Conservation (phyloP, 1,140 invertebrate species). For the Bombus sylvicola region DNA sequence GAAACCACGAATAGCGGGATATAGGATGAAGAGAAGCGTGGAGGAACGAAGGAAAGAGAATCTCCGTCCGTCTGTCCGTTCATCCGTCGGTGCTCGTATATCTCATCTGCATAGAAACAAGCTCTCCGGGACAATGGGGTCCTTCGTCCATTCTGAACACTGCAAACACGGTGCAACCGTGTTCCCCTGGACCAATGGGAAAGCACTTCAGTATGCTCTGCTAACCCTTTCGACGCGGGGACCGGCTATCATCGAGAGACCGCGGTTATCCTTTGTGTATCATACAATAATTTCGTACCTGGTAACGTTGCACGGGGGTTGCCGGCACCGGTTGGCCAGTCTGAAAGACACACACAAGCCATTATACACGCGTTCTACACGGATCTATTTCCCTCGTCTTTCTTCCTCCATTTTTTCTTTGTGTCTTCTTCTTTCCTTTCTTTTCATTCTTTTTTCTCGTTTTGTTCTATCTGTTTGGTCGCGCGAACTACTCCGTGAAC, state of each 20-base stretch:
- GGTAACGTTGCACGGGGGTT: conserved; percentile 53
- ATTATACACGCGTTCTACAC: conserved; percentile 20
- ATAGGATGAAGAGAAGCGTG: conserved; percentile 20
- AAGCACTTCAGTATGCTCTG: conserved; percentile 73
- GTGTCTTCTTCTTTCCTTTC: not conserved
- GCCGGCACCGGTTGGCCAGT: conserved; percentile 1
- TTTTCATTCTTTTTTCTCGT: not conserved
- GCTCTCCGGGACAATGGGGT: conserved; percentile 78
- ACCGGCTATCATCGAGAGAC: conserved; percentile 66
- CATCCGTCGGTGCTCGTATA: conserved; percentile 65
- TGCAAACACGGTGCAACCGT: conserved; percentile 79
- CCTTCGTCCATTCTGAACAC: conserved; percentile 79
- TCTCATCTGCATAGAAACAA: conserved; percentile 82
- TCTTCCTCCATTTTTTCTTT: not conserved
- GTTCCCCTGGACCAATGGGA: conserved; percentile 71
- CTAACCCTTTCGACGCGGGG: conserved; percentile 74
- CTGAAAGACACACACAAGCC: not conserved
- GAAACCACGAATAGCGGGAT: conserved; percentile 6
- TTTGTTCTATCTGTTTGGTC: conserved; percentile 7
- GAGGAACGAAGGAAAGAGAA: conserved; percentile 57
- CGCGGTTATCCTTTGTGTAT: conserved; percentile 68
- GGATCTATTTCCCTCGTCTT: not conserved
- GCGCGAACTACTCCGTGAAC: not conserved
- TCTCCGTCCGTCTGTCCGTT: conserved; percentile 47
- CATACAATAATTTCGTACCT: conserved; percentile 70